Percentiles rank a stretch among this genome's conserved stretches.
phyloP scores from a whole-genome alignment of 64 coral and sea anemone species.

The Trachythela sp. region DNA sequence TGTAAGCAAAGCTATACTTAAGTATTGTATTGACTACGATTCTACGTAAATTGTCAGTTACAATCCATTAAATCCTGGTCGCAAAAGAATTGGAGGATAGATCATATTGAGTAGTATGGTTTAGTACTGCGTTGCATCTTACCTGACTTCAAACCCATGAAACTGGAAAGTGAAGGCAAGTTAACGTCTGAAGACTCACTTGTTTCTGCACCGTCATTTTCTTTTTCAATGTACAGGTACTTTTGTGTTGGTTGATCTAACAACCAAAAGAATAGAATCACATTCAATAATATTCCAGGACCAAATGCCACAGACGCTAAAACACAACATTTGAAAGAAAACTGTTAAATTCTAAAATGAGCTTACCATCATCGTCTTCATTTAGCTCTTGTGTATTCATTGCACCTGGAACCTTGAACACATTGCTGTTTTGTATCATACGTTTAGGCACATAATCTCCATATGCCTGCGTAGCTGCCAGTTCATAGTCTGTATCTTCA shows the following conservation, averaged over 20 bases:
- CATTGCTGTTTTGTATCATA: neutral
- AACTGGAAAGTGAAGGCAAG: neutral
- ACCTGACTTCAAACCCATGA: neutral
- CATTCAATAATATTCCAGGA: neutral
- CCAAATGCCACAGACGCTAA: no score
- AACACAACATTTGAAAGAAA: no score
- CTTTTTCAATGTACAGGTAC: neutral
- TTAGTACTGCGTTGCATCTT: neutral
- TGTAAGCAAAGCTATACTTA: no score
- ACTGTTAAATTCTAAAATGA: no score
- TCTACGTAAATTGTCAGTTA: no score
- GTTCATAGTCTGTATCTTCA: neutral
- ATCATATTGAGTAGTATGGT: no score
- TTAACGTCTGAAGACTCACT: neutral
- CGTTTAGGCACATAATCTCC: neutral
- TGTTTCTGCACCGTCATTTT: neutral
- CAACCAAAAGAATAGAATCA: neutral
- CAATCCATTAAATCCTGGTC: no score
- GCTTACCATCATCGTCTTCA: neutral
- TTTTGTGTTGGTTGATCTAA: neutral
- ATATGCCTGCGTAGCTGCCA: neutral
- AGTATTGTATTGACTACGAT: no score
- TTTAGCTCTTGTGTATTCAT: neutral
- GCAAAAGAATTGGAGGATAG: no score
- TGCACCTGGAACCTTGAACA: neutral